These are phyloP conservation scores for Lycia hirtaria DNA, from an alignment of 2,888 invertebrate genomes.

Conservation along the genomic window DNA sequence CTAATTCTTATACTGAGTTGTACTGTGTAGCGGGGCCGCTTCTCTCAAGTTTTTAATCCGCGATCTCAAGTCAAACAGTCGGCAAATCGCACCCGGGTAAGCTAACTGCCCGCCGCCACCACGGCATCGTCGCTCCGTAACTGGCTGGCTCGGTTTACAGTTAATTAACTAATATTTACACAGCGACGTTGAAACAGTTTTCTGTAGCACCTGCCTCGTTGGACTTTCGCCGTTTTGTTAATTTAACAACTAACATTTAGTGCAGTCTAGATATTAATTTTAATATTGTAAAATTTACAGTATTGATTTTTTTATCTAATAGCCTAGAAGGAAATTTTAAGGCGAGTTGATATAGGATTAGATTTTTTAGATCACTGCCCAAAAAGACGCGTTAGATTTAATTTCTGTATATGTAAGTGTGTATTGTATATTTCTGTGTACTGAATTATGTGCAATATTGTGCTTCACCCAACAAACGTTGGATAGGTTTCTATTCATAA, in stretches of 20 bases:
- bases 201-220: slow-evolving; percentile 64
- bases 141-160: slow-evolving; percentile 65
- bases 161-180: slow-evolving; percentile 85
- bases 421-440: no score
- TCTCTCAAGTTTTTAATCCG: slow-evolving; percentile 43
- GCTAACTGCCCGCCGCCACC: no score
- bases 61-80: slow-evolving; percentile 51
- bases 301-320: not conserved
- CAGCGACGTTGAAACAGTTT: slow-evolving; percentile 75
- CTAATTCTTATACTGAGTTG: not conserved
- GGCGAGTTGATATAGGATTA: no score
- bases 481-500: no score
- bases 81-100: slow-evolving; percentile 44
- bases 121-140: slow-evolving; percentile 50
- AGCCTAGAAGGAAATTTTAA: no score
- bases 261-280: not conserved
- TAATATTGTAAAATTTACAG: not conserved
- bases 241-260: slow-evolving; percentile 41
- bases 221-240: slow-evolving; percentile 55
- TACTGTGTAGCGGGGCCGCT: slow-evolving; percentile 1
- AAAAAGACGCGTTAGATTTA: no score
- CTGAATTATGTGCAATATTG: no score
- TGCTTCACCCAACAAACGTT: no score
- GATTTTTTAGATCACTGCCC: no score
- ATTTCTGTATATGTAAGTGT: no score